phyloP scores from a whole-genome alignment of 2,113 vertebrate species.

The Nycticryphes semicollaris region DNA sequence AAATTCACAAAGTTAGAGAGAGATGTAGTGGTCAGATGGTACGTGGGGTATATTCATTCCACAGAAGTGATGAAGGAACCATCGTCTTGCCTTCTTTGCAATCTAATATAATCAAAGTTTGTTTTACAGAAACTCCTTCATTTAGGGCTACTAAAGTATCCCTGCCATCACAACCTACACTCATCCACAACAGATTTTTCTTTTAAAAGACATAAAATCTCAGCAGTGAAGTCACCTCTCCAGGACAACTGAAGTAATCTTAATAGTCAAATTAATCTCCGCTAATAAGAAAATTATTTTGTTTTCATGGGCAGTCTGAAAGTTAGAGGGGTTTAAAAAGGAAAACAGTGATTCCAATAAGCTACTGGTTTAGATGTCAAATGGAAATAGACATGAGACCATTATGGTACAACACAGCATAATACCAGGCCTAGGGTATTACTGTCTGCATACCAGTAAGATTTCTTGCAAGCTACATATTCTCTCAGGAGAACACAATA shows the following conservation, averaged over 20 bases:
- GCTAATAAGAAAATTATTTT: neutral
- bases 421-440: constrained; percentile 31
- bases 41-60: neutral
- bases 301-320: neutral
- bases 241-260: neutral
- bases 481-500: neutral
- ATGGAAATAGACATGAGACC: constrained; percentile 25
- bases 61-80: neutral
- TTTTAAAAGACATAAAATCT: neutral
- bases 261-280: neutral
- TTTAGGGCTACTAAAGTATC: neutral
- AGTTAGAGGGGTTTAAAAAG: neutral
- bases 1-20: neutral
- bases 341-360: neutral
- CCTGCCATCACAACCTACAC: neutral
- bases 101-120: neutral
- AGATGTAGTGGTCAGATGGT: neutral
- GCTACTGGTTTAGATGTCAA: constrained; percentile 16
- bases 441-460: constrained; percentile 28
- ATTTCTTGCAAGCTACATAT: constrained; percentile 6
- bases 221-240: neutral
- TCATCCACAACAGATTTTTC: neutral
- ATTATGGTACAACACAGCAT: constrained; percentile 7
- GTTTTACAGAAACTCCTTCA: neutral
- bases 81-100: neutral